These are phyloP conservation scores for Tragulus kanchil DNA, from an alignment of 2,113 vertebrate genomes.

Conservation along the genomic window DNA sequence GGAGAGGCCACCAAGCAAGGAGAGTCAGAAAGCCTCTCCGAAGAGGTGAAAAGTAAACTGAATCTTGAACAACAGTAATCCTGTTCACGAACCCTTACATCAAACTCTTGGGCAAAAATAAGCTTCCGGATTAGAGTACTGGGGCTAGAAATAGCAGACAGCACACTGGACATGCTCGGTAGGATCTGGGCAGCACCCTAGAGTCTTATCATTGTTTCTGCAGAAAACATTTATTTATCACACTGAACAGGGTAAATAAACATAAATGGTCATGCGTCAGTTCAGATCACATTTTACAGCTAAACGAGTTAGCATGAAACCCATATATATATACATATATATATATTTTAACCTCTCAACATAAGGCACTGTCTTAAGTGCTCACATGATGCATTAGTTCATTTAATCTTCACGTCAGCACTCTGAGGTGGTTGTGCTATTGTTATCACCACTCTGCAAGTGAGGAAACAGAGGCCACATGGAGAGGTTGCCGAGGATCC, in stretches of 20 bases:
- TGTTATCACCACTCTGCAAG: neutral
- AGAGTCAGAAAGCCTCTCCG: neutral
- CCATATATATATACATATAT: too few species aligned
- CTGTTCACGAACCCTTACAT: neutral
- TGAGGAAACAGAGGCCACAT: neutral
- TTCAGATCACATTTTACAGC: neutral
- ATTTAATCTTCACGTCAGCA: neutral
- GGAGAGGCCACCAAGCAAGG: fast-evolving
- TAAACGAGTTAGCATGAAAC: neutral
- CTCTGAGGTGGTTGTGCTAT: too few species aligned
- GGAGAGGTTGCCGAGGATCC: too few species aligned
- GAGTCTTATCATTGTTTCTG: neutral
- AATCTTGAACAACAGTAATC: neutral
- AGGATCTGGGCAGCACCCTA: neutral
- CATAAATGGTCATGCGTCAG: neutral
- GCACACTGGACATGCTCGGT: neutral
- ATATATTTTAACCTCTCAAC: neutral
- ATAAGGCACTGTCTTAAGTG: neutral
- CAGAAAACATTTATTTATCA: neutral
- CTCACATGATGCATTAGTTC: neutral
- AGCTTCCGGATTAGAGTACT: neutral
- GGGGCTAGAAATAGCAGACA: neutral
- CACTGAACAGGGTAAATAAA: neutral
- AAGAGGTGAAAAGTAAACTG: neutral
- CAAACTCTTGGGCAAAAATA: neutral